Evolutionary conservation across 2,797 vertebrate species (phyloP).

Genomic region (Babyrousa celebensis): DNA sequence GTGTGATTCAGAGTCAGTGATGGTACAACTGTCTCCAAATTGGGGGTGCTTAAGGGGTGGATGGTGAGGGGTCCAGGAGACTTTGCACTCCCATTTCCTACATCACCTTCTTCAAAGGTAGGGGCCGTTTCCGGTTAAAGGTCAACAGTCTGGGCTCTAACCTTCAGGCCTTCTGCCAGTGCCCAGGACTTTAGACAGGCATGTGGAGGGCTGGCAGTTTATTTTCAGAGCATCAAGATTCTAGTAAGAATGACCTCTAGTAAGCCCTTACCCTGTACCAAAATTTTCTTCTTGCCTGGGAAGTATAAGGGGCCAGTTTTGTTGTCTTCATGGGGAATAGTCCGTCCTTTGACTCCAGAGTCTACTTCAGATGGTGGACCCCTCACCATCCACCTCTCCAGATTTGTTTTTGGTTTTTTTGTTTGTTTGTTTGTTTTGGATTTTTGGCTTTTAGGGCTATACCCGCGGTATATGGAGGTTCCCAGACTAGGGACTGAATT

Average conservation of each 20-base stretch:
- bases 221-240: conserved; percentile 32
- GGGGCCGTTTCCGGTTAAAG: background rate
- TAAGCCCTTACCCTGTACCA: background rate
- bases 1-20: conserved; percentile 78
- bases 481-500: no score
- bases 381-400: background rate
- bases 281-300: conserved; percentile 32
- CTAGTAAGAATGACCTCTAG: background rate
- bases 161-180: background rate
- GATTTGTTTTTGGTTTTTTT: background rate
- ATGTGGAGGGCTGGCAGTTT: background rate
- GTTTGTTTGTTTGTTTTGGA: no score
- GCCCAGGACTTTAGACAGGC: background rate
- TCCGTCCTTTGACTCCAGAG: background rate
- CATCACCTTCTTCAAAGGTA: conserved; percentile 3
- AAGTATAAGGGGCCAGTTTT: conserved; percentile 49
- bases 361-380: background rate
- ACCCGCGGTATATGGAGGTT: no score
- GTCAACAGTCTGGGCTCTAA: background rate
- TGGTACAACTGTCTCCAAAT: background rate
- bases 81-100: background rate
- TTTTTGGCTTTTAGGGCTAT: no score
- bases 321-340: background rate
- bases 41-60: background rate
- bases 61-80: background rate